Conservation (phyloP, 2,797 vertebrate genomes). For the Sparidentex hasta region DNA sequence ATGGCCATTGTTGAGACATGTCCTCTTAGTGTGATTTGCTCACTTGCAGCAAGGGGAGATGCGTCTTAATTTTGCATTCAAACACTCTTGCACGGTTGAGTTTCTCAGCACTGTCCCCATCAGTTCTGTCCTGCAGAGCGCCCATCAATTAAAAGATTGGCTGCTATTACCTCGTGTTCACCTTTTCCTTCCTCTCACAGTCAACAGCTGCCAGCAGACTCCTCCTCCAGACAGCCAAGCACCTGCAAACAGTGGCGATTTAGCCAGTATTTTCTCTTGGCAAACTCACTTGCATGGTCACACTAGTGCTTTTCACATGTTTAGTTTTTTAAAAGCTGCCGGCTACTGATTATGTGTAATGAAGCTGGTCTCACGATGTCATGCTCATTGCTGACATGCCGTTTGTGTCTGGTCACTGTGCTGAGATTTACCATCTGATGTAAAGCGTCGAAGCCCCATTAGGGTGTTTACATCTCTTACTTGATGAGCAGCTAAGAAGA, state of each 20-base stretch:
- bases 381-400: conserved; percentile 8
- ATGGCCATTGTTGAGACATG: conserved; percentile 3
- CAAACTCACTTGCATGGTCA: conserved; percentile 8
- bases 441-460: conserved; percentile 40
- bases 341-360: conserved; percentile 19
- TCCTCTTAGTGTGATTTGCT: conserved; percentile 22
- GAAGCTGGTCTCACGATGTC: background rate
- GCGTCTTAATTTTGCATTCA: conserved; percentile 32
- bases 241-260: conserved; percentile 43
- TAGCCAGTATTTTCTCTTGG: conserved; percentile 22
- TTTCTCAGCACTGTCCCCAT: conserved; percentile 19
- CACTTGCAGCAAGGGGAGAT: conserved; percentile 15
- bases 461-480: conserved; percentile 61
- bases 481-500: conserved; percentile 64
- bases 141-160: conserved; percentile 74
- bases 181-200: conserved; percentile 57
- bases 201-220: conserved; percentile 63
- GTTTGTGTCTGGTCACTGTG: conserved; percentile 35
- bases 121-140: conserved; percentile 43
- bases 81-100: conserved; percentile 13
- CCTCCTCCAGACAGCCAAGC: conserved; percentile 36
- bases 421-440: conserved; percentile 27
- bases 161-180: conserved; percentile 57
- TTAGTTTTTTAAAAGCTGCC: conserved; percentile 26
- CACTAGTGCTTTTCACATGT: conserved; percentile 19